Evolutionary conservation across 1,140 invertebrate species (phyloP).

Genomic region (Zaprionus lachaisei): DNA sequence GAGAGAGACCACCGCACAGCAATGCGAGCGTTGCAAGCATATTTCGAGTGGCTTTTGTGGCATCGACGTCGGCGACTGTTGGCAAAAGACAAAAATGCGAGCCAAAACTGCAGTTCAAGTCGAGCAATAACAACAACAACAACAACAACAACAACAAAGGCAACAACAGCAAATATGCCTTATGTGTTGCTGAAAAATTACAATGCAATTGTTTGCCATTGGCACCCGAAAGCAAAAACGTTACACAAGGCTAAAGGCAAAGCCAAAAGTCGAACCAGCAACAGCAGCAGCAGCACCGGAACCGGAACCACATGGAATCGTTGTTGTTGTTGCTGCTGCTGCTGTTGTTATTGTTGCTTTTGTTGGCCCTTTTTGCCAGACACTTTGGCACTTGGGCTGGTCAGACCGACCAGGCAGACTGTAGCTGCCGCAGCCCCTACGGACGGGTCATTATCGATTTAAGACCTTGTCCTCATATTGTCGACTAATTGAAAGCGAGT

Average conservation of each 20-base stretch:
- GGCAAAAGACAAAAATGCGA: conserved; percentile 64
- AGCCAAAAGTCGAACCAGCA: conserved; percentile 41
- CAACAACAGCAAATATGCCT: conserved; percentile 27
- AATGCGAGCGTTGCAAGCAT: conserved; percentile 54
- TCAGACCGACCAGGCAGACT: not conserved
- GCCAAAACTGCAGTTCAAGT: conserved; percentile 52
- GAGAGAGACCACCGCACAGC: conserved; percentile 11
- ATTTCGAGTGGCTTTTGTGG: conserved; percentile 80
- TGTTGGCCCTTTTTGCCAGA: not conserved
- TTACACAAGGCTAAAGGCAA: conserved; percentile 10
- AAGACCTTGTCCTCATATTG: conserved; percentile 42
- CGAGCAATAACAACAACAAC: conserved; percentile 16
- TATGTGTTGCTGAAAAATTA: conserved; percentile 59
- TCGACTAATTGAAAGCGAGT: conserved; percentile 47
- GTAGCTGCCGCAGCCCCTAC: not conserved
- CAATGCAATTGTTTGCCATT: conserved; percentile 73
- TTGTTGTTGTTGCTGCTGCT: not conserved
- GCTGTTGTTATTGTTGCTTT: not conserved
- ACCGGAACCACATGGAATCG: not conserved
- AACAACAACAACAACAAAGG: conserved; percentile 22
- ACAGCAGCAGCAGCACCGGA: conserved; percentile 27
- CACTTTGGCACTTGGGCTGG: not conserved
- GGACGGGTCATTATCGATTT: conserved; percentile 67
- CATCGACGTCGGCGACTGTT: conserved; percentile 56
- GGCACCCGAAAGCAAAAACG: conserved; percentile 31